Base-by-base conservation (phyloP, 1,140 invertebrate genomes). In the Colletes latitarsis region DNA sequence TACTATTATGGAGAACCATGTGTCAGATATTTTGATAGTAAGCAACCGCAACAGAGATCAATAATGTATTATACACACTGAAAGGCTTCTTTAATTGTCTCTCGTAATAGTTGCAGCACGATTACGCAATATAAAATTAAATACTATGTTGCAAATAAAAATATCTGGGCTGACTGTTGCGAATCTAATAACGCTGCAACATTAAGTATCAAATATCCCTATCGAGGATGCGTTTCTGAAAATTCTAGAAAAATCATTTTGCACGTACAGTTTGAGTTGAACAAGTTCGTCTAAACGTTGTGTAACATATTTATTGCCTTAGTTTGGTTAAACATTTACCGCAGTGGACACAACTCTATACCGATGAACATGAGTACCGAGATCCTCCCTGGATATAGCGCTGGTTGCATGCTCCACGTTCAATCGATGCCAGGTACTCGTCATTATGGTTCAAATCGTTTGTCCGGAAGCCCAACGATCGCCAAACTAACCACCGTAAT, bases 371-470 rank as follows among this genome's bases (percentile, higher is more conserved):
- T 93, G 95, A 72, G 90, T 90, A 58, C 92, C 92, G 84, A 94
- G 82, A 87, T 95, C 95, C 89, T 96, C 95, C 71, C 95, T 93
- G 10, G 94, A 94, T 82, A 95, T 95, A 14, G 94, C 94, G 21
- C 92, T 93, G 4, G 94, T 93, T 4, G 94, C 94, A 69, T 94
- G 93, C 85, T 95, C 95, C 69, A 95, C 94, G 81, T 94, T 95
- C 81, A 96, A 90, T 79, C 94, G 94, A 55, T 94, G 95, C 95
- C 95, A 96, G 62, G 94, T 94, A 91, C 95, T 95, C 95, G 96
- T 96, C 46, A n/a, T 86, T 8, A 52, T 0, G 71, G 30, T n/a
- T n/a, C n/a, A n/a, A 0, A 12, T 72, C 2, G 43, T 43, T 63
- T 43, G 39, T 64, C 6, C 19, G 3, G n/a, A 64, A 62, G 3